These are phyloP conservation scores for Exaiptasia diaphana DNA, from an alignment of 64 coral and sea anemone genomes.

Conservation along the genomic window DNA sequence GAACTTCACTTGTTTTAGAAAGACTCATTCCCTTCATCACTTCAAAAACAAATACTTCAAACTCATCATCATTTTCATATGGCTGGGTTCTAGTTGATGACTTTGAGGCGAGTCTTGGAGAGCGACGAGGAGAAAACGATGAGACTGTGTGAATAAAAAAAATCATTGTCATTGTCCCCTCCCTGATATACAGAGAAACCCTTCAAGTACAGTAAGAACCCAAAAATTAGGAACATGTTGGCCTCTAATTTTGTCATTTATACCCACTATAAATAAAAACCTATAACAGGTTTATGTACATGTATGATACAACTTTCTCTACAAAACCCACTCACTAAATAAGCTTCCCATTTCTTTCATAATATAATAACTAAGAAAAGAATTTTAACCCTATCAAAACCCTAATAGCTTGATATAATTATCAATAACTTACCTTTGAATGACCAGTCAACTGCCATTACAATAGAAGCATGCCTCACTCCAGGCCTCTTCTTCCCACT, in stretches of 20 bases:
- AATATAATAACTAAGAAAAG: too few relatives aligned
- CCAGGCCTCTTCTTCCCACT: background rate
- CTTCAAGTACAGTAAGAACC: background rate
- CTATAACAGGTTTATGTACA: too few relatives aligned
- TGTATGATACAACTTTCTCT: background rate
- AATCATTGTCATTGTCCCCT: background rate
- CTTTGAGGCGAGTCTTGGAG: background rate
- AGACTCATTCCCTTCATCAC: background rate
- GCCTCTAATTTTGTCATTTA: too few relatives aligned
- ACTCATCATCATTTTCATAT: background rate
- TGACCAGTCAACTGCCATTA: constrained; percentile 5
- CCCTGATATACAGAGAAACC: background rate
- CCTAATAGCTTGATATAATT: background rate
- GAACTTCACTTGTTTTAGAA: background rate
- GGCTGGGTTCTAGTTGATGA: background rate
- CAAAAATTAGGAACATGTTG: too few relatives aligned
- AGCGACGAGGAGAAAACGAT: background rate
- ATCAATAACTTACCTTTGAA: background rate
- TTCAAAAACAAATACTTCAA: background rate
- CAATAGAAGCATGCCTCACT: background rate
- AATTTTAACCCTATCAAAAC: background rate
- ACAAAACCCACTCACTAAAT: background rate
- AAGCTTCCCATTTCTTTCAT: background rate
- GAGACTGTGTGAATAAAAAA: background rate
- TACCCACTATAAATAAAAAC: too few relatives aligned